phyloP scores from a whole-genome alignment of 2,797 vertebrate genomes.

The Eremophila alpestris region DNA sequence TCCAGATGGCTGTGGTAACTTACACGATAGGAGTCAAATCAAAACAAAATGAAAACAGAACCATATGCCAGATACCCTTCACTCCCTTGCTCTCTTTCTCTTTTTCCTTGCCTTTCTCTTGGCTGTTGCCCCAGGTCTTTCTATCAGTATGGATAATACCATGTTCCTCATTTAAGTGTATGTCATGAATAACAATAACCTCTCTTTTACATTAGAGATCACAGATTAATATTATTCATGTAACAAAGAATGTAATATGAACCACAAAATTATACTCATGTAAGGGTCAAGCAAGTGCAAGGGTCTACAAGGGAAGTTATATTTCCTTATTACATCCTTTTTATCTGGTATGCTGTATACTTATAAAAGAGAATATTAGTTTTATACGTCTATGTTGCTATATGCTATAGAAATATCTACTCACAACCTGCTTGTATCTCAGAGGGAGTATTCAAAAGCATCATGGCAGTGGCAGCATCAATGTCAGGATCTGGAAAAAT shows the following conservation, averaged over 20 bases:
- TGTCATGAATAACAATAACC: constrained; percentile 62
- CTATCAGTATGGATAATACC: constrained; percentile 3
- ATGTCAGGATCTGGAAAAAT: constrained; percentile 84
- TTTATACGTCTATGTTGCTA: constrained; percentile 77
- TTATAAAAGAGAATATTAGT: constrained; percentile 71
- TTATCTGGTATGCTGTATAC: constrained; percentile 31
- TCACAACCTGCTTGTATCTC: constrained; percentile 86
- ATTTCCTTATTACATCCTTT: constrained; percentile 60
- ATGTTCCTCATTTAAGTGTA: neutral
- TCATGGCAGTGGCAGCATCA: constrained; percentile 84
- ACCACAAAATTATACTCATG: constrained; percentile 48
- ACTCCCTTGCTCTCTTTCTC: constrained; percentile 13
- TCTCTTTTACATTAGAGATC: constrained; percentile 40
- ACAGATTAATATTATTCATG: constrained; percentile 45
- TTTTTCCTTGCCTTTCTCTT: constrained; percentile 23
- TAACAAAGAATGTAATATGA: constrained; percentile 16
- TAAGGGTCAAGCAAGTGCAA: constrained; percentile 44
- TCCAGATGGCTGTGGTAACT: constrained; percentile 65
- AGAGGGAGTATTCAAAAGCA: constrained; percentile 86
- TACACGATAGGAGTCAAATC: constrained; percentile 52
- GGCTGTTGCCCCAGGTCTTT: constrained; percentile 29
- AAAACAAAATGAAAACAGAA: constrained; percentile 69
- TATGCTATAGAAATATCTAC: constrained; percentile 83
- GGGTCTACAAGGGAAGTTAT: constrained; percentile 24
- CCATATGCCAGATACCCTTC: constrained; percentile 49